Percentiles rank a stretch among this genome's conserved stretches.
These are phyloP conservation scores for Cavia porcellus DNA, from an alignment of 2,113 vertebrate species.

Conservation along the genomic window DNA sequence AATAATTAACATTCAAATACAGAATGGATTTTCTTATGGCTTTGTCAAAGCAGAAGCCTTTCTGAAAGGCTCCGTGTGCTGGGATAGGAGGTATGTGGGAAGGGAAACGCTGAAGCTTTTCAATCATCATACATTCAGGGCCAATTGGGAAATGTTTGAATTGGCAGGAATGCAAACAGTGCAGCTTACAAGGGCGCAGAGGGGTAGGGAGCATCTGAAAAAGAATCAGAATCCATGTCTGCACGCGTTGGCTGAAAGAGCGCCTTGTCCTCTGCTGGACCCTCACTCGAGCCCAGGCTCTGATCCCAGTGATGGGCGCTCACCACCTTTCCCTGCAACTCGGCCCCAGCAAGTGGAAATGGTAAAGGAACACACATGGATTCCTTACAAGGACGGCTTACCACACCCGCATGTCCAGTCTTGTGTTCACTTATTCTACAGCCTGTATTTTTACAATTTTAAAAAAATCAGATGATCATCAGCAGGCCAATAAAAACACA, in stretches of 20 bases:
- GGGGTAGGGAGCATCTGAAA: constrained; percentile 52
- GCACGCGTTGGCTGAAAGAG: constrained; percentile 32
- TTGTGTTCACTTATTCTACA: neutral
- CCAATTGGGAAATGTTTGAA: constrained; percentile 76
- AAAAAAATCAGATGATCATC: neutral
- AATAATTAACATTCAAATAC: constrained; percentile 41
- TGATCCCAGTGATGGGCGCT: neutral
- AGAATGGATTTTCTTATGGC: constrained; percentile 59
- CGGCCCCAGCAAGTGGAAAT: neutral
- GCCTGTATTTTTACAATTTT: neutral
- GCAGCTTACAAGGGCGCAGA: constrained; percentile 20
- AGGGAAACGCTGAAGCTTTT: constrained; percentile 59
- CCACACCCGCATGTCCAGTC: neutral
- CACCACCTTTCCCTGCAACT: neutral
- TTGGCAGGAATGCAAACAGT: constrained; percentile 42
- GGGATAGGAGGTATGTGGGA: constrained; percentile 66
- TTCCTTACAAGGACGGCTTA: neutral
- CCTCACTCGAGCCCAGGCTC: neutral
- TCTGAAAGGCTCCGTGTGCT: constrained; percentile 32
- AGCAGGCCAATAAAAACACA: constrained; percentile 14
- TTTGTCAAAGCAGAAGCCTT: constrained; percentile 70
- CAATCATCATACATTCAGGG: constrained; percentile 52
- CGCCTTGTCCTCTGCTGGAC: neutral
- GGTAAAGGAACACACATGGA: neutral
- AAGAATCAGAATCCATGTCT: constrained; percentile 65